Conservation (phyloP, 2,888 invertebrate genomes). For the Mayetiola destructor region DNA sequence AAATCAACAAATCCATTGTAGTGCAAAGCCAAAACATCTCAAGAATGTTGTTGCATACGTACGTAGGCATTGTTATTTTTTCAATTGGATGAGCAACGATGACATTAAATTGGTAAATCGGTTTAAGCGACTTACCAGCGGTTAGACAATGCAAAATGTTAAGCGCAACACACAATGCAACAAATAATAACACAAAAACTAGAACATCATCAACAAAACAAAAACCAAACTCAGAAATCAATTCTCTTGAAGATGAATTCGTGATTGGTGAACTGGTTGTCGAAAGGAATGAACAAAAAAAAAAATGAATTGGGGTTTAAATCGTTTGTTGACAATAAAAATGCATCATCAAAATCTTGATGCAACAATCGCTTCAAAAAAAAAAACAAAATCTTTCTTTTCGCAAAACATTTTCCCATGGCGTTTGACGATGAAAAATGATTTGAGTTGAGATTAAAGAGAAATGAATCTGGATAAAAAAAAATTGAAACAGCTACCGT, state of each 20-base stretch:
- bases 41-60: slow-evolving; percentile 1
- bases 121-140: slow-evolving; percentile 7
- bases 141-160: slow-evolving; percentile 4
- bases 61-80: slow-evolving; percentile 1
- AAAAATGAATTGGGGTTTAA: not conserved
- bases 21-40: not conserved
- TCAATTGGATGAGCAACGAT: slow-evolving; percentile 8
- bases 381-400: not conserved
- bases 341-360: not conserved
- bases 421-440: not conserved
- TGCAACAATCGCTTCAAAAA: too few relatives aligned
- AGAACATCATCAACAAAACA: too few relatives aligned
- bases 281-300: not conserved
- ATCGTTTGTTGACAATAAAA: not conserved
- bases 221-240: too few relatives aligned
- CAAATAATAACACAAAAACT: too few relatives aligned
- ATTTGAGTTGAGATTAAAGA: not conserved
- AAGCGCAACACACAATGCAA: slow-evolving; percentile 1
- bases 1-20: too few relatives aligned
- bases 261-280: not conserved
- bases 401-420: not conserved
- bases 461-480: not conserved
- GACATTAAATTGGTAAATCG: slow-evolving; percentile 13
- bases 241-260: not conserved
- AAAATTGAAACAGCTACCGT: not conserved